Percentiles rank a stretch among this genome's conserved stretches.
phyloP scores from a whole-genome alignment of 2,888 invertebrate species.

The Catocala nupta region DNA sequence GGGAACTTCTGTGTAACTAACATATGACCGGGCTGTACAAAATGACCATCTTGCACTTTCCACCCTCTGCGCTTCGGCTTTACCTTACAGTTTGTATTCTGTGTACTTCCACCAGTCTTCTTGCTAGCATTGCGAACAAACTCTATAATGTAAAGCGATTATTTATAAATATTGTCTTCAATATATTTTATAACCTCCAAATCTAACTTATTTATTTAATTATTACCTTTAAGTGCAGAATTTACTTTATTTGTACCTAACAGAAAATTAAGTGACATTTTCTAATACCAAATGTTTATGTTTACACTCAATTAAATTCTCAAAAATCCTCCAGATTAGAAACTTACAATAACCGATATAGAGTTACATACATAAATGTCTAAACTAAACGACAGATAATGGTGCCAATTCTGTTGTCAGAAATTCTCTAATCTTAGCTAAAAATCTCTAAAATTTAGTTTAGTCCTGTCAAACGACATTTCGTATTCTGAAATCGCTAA shows the following conservation, averaged over 20 bases:
- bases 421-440: too few species aligned
- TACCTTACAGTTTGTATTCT: constrained; percentile 89
- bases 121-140: constrained; percentile 88
- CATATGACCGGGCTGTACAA: constrained; percentile 89
- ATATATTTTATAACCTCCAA: too few species aligned
- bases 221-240: constrained; percentile 56
- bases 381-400: too few species aligned
- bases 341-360: too few species aligned
- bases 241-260: constrained; percentile 44
- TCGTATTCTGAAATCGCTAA: too few species aligned
- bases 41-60: constrained; percentile 91
- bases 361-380: too few species aligned
- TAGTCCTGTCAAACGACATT: too few species aligned
- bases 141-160: constrained; percentile 32
- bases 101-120: constrained; percentile 91
- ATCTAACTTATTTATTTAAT: not conserved
- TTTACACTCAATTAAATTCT: too few species aligned
- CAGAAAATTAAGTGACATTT: constrained; percentile 58
- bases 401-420: too few species aligned
- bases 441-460: too few species aligned
- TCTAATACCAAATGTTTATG: constrained; percentile 7
- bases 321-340: too few species aligned
- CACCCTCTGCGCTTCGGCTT: constrained; percentile 93
- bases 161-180: not conserved
- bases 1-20: constrained; percentile 90